These are phyloP conservation scores for Drosophila niveifrons DNA, from an alignment of 2,888 invertebrate species.

Conservation along the genomic window DNA sequence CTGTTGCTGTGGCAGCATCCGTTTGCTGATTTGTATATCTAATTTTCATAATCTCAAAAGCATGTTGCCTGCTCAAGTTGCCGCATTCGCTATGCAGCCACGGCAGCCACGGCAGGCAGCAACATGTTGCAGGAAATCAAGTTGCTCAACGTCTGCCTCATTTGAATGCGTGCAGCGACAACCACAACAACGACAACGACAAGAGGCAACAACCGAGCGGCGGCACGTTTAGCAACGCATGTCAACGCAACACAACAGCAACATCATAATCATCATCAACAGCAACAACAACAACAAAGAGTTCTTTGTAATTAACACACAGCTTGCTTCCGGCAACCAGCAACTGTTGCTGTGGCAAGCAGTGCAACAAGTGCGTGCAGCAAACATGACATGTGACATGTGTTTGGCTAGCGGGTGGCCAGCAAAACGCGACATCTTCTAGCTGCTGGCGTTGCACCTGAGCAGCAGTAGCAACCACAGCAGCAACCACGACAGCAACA, in stretches of 20 bases:
- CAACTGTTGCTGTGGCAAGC: constrained; percentile 27
- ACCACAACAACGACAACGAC: constrained; percentile 3
- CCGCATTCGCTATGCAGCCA: constrained; percentile 46
- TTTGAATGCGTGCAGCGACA: constrained; percentile 72
- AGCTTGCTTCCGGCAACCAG: constrained; percentile 74
- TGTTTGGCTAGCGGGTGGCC: constrained; percentile 77
- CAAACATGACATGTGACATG: constrained; percentile 75
- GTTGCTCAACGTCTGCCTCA: constrained; percentile 73
- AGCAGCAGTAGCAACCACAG: constrained; percentile 33
- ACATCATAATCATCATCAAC: constrained; percentile 71
- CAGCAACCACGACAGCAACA: constrained; percentile 13
- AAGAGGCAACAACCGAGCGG: constrained; percentile 61
- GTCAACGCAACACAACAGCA: constrained; percentile 79
- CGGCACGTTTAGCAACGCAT: constrained; percentile 83
- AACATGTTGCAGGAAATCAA: constrained; percentile 82
- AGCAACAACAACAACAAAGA: constrained; percentile 41
- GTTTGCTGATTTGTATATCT: constrained; percentile 82
- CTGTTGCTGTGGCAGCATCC: constrained; percentile 67
- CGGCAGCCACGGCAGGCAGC: constrained; percentile 28
- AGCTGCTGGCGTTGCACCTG: constrained; percentile 80
- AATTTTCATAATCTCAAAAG: constrained; percentile 77
- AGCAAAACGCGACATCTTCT: constrained; percentile 77
- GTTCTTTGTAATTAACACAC: constrained; percentile 75
- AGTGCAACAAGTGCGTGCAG: constrained; percentile 66
- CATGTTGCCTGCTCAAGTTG: constrained; percentile 56